A percentile compares a stretch with the other conserved stretches of the same genome.
Conservation (phyloP, 2,797 vertebrate species). For the Nyctibius grandis region DNA sequence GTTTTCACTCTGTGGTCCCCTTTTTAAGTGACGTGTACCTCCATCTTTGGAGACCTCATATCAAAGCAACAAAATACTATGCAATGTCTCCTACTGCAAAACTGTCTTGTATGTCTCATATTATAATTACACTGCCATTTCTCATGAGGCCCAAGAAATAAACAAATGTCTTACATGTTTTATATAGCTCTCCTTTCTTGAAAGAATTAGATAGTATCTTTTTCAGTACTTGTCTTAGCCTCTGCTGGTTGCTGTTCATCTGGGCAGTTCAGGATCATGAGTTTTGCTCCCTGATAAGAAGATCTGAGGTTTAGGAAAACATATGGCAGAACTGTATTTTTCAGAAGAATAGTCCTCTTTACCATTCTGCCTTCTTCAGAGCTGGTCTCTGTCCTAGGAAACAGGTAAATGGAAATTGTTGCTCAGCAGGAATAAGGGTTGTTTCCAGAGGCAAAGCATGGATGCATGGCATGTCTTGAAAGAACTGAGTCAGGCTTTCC, state of each 20-base stretch:
- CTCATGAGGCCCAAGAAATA: neutral
- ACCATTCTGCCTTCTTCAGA: neutral
- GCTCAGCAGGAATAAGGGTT: neutral
- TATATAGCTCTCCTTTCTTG: neutral
- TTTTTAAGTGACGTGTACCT: neutral
- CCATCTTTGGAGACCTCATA: neutral
- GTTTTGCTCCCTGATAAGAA: neutral
- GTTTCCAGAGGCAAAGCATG: neutral
- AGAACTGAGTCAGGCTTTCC: neutral
- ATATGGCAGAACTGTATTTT: neutral
- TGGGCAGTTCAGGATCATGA: neutral
- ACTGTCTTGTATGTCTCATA: neutral
- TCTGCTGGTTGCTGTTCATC: neutral
- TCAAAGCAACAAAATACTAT: neutral
- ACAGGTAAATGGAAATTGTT: neutral
- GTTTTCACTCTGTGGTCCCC: neutral
- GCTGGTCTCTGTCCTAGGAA: neutral
- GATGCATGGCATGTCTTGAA: neutral
- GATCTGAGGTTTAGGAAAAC: neutral
- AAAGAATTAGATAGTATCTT: neutral
- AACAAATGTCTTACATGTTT: neutral
- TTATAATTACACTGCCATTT: neutral
- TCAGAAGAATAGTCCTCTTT: neutral
- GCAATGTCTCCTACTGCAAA: neutral
- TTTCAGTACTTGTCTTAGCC: neutral